A percentile compares a stretch with the other conserved stretches of the same genome.
Conservation (phyloP, 1,140 invertebrate species). For the Lucilia sericata region DNA sequence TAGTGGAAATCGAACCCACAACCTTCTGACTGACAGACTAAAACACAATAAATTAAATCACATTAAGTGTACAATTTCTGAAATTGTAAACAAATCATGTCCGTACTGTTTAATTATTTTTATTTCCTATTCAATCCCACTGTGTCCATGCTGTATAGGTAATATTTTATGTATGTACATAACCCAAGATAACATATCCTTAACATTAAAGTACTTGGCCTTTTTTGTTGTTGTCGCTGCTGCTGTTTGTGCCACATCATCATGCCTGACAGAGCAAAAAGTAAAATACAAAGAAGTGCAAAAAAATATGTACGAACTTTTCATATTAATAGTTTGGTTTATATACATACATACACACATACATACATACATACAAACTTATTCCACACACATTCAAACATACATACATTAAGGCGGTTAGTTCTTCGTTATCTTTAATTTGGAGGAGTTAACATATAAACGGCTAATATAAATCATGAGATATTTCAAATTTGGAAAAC, state of each 20-base stretch:
- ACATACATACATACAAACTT: background rate
- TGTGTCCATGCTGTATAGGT: too few relatives aligned
- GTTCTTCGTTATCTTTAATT: background rate
- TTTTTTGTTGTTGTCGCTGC: conserved; percentile 1
- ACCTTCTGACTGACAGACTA: too few relatives aligned
- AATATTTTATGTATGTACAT: background rate
- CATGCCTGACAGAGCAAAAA: conserved; percentile 10
- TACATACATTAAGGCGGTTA: background rate
- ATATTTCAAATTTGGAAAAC: too few relatives aligned
- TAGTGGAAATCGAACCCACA: too few relatives aligned
- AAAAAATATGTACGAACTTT: background rate
- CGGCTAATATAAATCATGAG: too few relatives aligned
- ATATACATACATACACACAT: background rate
- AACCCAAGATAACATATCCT: background rate
- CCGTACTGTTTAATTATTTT: too few relatives aligned
- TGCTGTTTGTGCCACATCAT: conserved; percentile 1
- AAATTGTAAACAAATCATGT: too few relatives aligned
- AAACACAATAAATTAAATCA: too few relatives aligned
- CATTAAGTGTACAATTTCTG: too few relatives aligned
- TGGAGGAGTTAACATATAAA: too few relatives aligned
- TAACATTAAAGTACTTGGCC: background rate
- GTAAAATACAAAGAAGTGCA: background rate
- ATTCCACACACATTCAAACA: background rate
- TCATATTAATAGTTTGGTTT: conserved; percentile 6
- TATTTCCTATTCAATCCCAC: too few relatives aligned